Conservation (phyloP, 2,888 invertebrate genomes). For the Pasiphila rectangulata region DNA sequence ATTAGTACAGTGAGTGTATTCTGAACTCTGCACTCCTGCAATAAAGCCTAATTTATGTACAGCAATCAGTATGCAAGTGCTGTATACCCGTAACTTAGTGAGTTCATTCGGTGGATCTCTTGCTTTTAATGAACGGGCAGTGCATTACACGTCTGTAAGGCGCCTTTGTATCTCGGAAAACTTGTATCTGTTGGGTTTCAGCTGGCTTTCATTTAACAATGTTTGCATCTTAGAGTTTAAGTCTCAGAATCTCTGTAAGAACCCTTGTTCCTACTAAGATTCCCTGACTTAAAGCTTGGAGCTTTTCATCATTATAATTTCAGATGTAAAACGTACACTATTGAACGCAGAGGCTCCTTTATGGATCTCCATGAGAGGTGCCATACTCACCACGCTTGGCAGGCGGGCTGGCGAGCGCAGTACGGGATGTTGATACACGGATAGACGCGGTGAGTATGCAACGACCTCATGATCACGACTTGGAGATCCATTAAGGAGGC, state of each 20-base stretch:
- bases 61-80: slow-evolving; percentile 7
- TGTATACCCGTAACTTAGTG: slow-evolving; percentile 3
- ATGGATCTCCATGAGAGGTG: too few relatives aligned
- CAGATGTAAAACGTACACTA: too few relatives aligned
- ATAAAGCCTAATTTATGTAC: slow-evolving; percentile 14
- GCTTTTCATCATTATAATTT: too few relatives aligned
- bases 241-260: background rate
- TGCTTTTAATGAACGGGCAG: slow-evolving; percentile 8
- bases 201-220: slow-evolving; percentile 2
- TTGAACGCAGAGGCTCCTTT: too few relatives aligned
- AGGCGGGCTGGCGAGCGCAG: too few relatives aligned
- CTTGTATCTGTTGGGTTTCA: background rate
- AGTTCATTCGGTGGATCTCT: slow-evolving; percentile 7
- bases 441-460: too few relatives aligned
- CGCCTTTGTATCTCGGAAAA: background rate
- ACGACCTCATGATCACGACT: too few relatives aligned
- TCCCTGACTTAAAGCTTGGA: too few relatives aligned
- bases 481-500: too few relatives aligned
- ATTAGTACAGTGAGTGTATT: slow-evolving; percentile 10
- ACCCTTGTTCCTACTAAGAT: too few relatives aligned
- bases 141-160: slow-evolving; percentile 5
- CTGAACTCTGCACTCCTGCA: slow-evolving; percentile 3
- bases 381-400: too few relatives aligned
- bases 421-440: too few relatives aligned
- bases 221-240: background rate